Conservation (phyloP, 2,888 invertebrate genomes). For the Phymatocera aterrima region DNA sequence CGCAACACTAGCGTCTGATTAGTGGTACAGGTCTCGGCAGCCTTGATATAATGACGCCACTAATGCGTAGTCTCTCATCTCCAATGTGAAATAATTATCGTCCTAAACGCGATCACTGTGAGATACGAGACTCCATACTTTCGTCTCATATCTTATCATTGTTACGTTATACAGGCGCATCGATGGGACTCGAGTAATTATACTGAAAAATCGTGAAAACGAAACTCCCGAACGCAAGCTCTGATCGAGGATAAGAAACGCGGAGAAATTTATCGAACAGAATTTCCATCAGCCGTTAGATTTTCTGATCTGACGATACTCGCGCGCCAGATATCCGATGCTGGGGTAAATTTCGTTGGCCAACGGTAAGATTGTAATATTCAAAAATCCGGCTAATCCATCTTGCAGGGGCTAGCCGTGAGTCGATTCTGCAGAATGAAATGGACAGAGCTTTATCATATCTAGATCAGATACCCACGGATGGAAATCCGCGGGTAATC, state of each 20-base stretch:
- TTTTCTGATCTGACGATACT: too few species aligned
- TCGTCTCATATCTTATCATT: background rate
- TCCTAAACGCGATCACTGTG: background rate
- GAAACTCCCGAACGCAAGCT: too few species aligned
- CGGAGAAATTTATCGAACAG: too few species aligned
- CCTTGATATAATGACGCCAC: slow-evolving; percentile 31
- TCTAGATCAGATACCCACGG: background rate
- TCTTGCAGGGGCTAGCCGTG: too few species aligned
- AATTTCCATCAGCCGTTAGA: too few species aligned
- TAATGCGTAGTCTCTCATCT: slow-evolving; percentile 16
- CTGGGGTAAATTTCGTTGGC: too few species aligned
- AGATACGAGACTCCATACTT: background rate
- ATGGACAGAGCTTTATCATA: background rate
- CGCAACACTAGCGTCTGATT: slow-evolving; percentile 27
- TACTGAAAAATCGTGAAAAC: background rate
- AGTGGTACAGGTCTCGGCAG: slow-evolving; percentile 9
- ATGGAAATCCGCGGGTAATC: background rate
- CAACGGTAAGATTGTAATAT: background rate
- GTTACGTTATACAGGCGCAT: too few species aligned
- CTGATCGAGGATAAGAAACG: too few species aligned
- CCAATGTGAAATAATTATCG: background rate
- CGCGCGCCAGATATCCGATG: too few species aligned
- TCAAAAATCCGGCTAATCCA: background rate
- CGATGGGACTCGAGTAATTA: background rate
- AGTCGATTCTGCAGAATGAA: background rate